Conservation (phyloP, 2,888 invertebrate species). For the Caenorhabditis sp. region DNA sequence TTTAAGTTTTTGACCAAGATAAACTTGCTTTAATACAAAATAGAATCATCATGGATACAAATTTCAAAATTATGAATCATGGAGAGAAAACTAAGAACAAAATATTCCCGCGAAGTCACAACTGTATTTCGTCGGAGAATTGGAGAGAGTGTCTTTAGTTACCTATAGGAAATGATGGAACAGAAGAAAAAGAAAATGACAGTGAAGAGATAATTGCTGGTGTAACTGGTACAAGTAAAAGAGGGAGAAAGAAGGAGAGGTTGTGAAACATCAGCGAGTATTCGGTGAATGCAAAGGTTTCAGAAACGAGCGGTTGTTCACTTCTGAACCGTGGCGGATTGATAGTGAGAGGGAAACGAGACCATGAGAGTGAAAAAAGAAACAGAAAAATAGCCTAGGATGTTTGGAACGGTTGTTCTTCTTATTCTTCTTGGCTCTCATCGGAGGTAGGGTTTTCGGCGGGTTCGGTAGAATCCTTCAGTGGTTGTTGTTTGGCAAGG, state of each 20-base stretch:
- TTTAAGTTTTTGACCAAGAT: too few species aligned
- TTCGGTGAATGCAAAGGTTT: slow-evolving; percentile 4
- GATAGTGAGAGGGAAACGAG: slow-evolving; percentile 37
- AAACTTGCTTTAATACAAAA: too few species aligned
- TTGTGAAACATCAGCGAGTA: neutral
- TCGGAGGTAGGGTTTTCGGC: slow-evolving; percentile 22
- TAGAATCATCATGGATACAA: slow-evolving; percentile 52
- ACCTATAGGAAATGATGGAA: slow-evolving; percentile 37
- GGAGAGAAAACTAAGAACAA: slow-evolving; percentile 40
- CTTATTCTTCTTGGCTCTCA: slow-evolving; percentile 31
- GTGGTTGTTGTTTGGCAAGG: slow-evolving; percentile 42
- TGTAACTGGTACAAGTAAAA: slow-evolving; percentile 28
- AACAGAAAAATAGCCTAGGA: slow-evolving; percentile 28
- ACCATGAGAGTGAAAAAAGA: slow-evolving; percentile 48
- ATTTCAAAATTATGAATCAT: slow-evolving; percentile 55
- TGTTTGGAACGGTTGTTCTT: slow-evolving; percentile 1
- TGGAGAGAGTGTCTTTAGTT: slow-evolving; percentile 1
- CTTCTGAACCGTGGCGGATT: slow-evolving; percentile 12
- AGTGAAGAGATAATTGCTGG: slow-evolving; percentile 27
- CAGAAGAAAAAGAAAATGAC: slow-evolving; percentile 37
- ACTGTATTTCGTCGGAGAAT: slow-evolving; percentile 43
- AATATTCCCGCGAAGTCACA: slow-evolving; percentile 53
- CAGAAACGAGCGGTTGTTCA: neutral
- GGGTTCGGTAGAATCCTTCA: slow-evolving; percentile 36
- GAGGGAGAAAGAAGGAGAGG: neutral